Evolutionary conservation across 37 sponge, comb jelly and placozoan species (phyloP), one percentile per base, ranked within the genome.

Genomic region (Mnemiopsis leidyi): DNA sequence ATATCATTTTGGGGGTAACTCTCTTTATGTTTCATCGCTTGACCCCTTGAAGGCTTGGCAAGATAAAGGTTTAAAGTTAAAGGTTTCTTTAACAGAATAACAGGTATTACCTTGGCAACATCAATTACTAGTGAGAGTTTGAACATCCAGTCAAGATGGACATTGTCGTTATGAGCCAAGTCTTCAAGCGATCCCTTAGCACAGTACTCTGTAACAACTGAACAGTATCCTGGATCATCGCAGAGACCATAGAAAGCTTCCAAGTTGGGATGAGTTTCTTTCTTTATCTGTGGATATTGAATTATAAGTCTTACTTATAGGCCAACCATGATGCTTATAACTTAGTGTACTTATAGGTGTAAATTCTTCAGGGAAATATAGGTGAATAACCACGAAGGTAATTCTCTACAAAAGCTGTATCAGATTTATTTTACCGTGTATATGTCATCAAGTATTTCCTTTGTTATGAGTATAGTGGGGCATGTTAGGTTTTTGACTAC

Each of bases 201-300:
- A 23, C 90, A 85, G 90, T 85, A 85, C 68, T 85, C 90, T 5
- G 68, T 40, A 1, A 85, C 61, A 0, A 85, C 90, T 23, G 90
- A 35, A 39, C 90, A 85, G 61, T 33, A 23, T 39, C 48, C 90
- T 39, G 90, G 90, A 25, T 85, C 90, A 39, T 85, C 90, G 25
- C 90, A 85, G 2, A 85, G 25, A 1, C 90, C 90, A 25, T 85
- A 33, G 23, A 85, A 85, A 2, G 35, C 9, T 23, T 23, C 36
- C 48, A 85, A 26, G 61, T 85, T 85, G 0, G 61, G 40, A 26
- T 85, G 90, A 23, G 35, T 39, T 5, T 23, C 39, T 26, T 85
- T 85, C 90, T 85, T 85, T 37, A 85, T 23, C 90, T 85, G 90
- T n/a, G n/a, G n/a, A n/a, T n/a, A n/a, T n/a, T n/a, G n/a, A n/a